A percentile compares a stretch with the other conserved stretches of the same genome.
phyloP scores from a whole-genome alignment of 2,888 invertebrate genomes.

The Leptinotarsa rubiginosa region DNA sequence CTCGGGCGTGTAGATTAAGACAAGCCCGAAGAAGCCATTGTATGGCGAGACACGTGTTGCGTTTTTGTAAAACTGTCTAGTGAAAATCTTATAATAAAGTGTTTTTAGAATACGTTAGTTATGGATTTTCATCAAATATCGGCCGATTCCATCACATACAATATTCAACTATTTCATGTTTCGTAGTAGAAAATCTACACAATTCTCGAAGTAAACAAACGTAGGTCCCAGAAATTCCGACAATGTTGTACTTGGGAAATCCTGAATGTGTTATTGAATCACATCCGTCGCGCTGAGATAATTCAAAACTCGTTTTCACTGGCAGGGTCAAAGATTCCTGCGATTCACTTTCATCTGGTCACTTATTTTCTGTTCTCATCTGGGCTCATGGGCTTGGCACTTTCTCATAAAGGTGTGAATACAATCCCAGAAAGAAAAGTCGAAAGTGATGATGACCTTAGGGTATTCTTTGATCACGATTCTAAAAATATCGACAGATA shows the following conservation, averaged over 20 bases:
- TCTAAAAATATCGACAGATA: not conserved
- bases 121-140: too few relatives aligned
- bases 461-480: not conserved
- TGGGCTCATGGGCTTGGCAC: constrained; percentile 41
- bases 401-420: constrained; percentile 33
- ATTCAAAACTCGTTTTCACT: constrained; percentile 19
- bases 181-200: not conserved
- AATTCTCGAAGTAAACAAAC: not conserved
- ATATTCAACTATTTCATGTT: too few relatives aligned
- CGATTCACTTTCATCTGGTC: constrained; percentile 40
- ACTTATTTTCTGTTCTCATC: constrained; percentile 24
- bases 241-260: not conserved
- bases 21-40: too few relatives aligned
- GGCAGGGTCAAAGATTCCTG: constrained; percentile 26
- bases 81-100: too few relatives aligned
- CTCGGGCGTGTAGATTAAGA: too few relatives aligned
- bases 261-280: not conserved
- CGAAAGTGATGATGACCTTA: constrained; percentile 12
- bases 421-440: not conserved
- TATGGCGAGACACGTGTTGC: too few relatives aligned
- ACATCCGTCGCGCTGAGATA: constrained; percentile 3
- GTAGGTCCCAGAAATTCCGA: too few relatives aligned
- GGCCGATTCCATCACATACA: too few relatives aligned
- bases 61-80: too few relatives aligned
- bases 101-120: too few relatives aligned